Conservation (phyloP, 1,140 invertebrate genomes). For the Anoplophora glabripennis region DNA sequence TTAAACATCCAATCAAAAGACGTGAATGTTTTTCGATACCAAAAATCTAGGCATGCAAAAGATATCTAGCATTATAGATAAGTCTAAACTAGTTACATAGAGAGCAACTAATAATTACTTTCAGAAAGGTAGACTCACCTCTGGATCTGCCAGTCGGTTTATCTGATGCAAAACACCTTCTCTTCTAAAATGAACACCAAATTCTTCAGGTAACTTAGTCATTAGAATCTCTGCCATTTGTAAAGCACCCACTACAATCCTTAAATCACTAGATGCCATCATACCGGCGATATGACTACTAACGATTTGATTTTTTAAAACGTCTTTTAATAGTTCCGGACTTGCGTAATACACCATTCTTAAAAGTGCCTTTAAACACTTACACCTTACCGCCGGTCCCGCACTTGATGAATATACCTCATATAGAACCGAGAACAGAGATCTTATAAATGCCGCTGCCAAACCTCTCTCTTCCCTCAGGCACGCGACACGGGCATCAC, state of each 20-base stretch:
- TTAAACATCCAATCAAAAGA: too few species aligned
- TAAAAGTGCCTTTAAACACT: constrained; percentile 91
- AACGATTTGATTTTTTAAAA: constrained; percentile 89
- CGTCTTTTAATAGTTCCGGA: constrained; percentile 78
- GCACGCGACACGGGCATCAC: constrained; percentile 62
- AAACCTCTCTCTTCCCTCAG: constrained; percentile 63
- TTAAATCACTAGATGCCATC: constrained; percentile 92
- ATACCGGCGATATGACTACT: constrained; percentile 97
- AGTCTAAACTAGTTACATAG: too few species aligned
- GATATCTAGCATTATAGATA: too few species aligned
- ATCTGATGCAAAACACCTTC: constrained; percentile 95
- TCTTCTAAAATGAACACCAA: constrained; percentile 90
- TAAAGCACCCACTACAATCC: constrained; percentile 94
- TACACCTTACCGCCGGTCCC: constrained; percentile 94
- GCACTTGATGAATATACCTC: constrained; percentile 97
- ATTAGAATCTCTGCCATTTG: constrained; percentile 96
- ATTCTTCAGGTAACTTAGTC: constrained; percentile 92
- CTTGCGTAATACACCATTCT: constrained; percentile 94
- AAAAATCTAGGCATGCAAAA: too few species aligned
- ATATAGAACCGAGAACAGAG: constrained; percentile 87
- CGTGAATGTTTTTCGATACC: too few species aligned
- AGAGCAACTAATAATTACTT: too few species aligned
- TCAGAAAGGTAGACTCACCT: constrained; percentile 43
- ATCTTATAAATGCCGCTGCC: constrained; percentile 77
- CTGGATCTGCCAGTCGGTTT: constrained; percentile 70